Percentiles rank a stretch among this genome's conserved stretches.
phyloP scores from a whole-genome alignment of 1,140 invertebrate species.

The Eumaeus atala region DNA sequence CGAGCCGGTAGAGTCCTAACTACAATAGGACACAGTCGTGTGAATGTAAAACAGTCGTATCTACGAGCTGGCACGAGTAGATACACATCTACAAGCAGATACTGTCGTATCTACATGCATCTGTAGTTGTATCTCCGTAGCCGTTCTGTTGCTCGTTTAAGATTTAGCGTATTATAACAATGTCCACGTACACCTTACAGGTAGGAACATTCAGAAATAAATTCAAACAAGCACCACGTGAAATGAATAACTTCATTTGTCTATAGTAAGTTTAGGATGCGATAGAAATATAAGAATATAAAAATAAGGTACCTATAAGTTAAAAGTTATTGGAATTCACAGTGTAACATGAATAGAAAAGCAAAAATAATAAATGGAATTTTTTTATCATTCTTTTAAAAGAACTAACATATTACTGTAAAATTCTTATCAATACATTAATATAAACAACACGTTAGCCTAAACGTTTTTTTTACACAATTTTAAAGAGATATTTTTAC shows the following conservation, averaged over 20 bases:
- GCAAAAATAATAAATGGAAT: conserved; percentile 58
- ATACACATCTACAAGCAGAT: too few species aligned
- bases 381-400: conserved; percentile 42
- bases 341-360: conserved; percentile 46
- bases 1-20: too few species aligned
- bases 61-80: too few species aligned
- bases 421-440: conserved; percentile 65
- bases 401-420: conserved; percentile 60
- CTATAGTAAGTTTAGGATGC: conserved; percentile 20
- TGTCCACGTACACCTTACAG: conserved; percentile 5
- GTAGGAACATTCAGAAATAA: conserved; percentile 11
- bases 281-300: conserved; percentile 35
- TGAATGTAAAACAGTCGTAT: too few species aligned
- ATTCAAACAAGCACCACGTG: conserved; percentile 4
- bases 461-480: conserved; percentile 61
- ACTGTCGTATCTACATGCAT: too few species aligned
- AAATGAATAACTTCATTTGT: conserved; percentile 13
- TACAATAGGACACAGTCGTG: too few species aligned
- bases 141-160: too few species aligned
- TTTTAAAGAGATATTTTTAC: conserved; percentile 71
- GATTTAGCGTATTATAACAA: not conserved
- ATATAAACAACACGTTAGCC: conserved; percentile 69
- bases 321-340: conserved; percentile 52
- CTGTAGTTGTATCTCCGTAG: too few species aligned
- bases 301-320: conserved; percentile 52